Evolutionary conservation across 1,140 invertebrate species (phyloP).

Genomic region (Polypedilum vanderplanki): DNA sequence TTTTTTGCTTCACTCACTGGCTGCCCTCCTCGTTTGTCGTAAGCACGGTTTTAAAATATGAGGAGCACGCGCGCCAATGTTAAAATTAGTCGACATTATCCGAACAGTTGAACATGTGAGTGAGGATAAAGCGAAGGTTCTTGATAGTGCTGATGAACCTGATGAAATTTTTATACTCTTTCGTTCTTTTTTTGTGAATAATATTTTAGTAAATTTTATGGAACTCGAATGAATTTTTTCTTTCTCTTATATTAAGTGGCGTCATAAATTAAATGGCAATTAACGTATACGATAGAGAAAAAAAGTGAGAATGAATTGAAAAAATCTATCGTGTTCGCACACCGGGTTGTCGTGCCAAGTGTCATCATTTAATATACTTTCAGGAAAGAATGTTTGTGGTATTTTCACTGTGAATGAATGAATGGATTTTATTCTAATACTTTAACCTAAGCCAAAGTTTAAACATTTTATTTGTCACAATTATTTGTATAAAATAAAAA

Average conservation of each 20-base stretch:
- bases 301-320: too few relatives aligned
- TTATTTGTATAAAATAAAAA: too few relatives aligned
- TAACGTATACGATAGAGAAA: too few relatives aligned
- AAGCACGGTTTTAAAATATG: background rate
- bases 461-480: too few relatives aligned
- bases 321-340: too few relatives aligned
- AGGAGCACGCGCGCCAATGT: background rate
- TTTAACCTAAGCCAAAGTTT: too few relatives aligned
- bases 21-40: too few relatives aligned
- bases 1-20: background rate
- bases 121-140: background rate
- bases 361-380: too few relatives aligned
- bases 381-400: too few relatives aligned
- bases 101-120: background rate
- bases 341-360: too few relatives aligned
- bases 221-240: background rate
- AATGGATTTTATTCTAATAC: too few relatives aligned
- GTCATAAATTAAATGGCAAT: background rate
- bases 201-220: background rate
- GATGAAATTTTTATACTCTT: background rate
- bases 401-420: too few relatives aligned
- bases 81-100: slow-evolving; percentile 15
- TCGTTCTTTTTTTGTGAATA: background rate
- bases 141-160: slow-evolving; percentile 17
- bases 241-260: background rate